phyloP scores from a whole-genome alignment of 2,113 vertebrate species.

The Bubo scandiacus region DNA sequence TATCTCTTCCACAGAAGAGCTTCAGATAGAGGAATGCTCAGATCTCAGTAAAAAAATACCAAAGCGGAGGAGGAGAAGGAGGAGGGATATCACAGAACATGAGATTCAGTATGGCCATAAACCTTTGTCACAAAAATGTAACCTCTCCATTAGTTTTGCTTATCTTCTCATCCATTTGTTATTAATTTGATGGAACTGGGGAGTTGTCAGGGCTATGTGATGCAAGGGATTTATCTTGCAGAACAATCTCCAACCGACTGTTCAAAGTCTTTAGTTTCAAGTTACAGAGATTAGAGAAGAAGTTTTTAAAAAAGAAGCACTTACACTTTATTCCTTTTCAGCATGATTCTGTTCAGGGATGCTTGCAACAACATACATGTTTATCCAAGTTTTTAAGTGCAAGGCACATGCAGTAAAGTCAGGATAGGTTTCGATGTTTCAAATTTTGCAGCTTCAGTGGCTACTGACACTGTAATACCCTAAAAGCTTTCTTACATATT shows the following conservation, averaged over 20 bases:
- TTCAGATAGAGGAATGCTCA: constrained; percentile 61
- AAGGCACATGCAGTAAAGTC: constrained; percentile 65
- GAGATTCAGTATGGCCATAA: constrained; percentile 73
- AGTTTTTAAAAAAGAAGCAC: constrained; percentile 3
- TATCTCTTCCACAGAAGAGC: background rate
- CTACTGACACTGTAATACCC: constrained; percentile 75
- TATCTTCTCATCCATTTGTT: constrained; percentile 81
- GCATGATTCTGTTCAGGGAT: background rate
- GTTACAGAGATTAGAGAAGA: constrained; percentile 43
- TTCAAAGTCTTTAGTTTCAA: constrained; percentile 76
- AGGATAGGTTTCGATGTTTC: constrained; percentile 58
- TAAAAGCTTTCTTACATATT: constrained; percentile 71
- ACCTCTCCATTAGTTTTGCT: constrained; percentile 74
- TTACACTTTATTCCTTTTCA: background rate
- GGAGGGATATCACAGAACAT: constrained; percentile 62
- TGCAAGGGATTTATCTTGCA: constrained; percentile 79
- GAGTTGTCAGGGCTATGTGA: constrained; percentile 74
- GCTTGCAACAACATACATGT: background rate
- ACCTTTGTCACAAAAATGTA: constrained; percentile 77
- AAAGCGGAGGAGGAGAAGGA: background rate
- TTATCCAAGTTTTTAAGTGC: constrained; percentile 18
- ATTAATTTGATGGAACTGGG: constrained; percentile 78
- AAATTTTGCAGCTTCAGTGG: constrained; percentile 70
- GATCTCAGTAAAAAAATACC: constrained; percentile 55
- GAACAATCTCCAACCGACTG: constrained; percentile 78